These are phyloP conservation scores for Diplolepis rosae DNA, from an alignment of 2,888 invertebrate genomes.

Conservation along the genomic window DNA sequence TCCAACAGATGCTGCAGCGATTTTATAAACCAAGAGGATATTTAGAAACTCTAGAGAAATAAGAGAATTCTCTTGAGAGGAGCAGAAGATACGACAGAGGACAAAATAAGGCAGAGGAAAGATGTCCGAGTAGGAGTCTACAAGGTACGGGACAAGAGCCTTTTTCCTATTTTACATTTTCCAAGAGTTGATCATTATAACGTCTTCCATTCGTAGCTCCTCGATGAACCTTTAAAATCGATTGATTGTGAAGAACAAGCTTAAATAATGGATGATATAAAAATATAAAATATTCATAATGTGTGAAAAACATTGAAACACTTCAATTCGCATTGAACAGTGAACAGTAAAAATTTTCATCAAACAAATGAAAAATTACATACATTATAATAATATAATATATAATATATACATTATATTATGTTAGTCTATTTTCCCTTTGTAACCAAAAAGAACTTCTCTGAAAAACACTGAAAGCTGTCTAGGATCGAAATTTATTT, in stretches of 20 bases:
- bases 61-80: slow-evolving; percentile 54
- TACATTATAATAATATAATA: too few species aligned
- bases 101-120: slow-evolving; percentile 10
- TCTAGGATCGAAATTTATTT: too few species aligned
- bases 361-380: too few species aligned
- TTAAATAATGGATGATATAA: background rate
- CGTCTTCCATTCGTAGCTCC: slow-evolving; percentile 32
- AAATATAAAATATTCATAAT: slow-evolving; percentile 12
- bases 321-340: too few species aligned
- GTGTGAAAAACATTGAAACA: background rate
- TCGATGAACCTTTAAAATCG: slow-evolving; percentile 15
- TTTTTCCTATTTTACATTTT: slow-evolving; percentile 58
- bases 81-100: slow-evolving; percentile 33
- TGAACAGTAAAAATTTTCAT: too few species aligned
- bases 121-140: slow-evolving; percentile 49
- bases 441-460: too few species aligned
- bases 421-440: too few species aligned
- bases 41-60: slow-evolving; percentile 44
- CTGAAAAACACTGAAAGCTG: too few species aligned
- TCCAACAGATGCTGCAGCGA: background rate
- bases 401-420: too few species aligned
- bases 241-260: background rate
- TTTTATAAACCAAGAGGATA: slow-evolving; percentile 9
- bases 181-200: slow-evolving; percentile 60
- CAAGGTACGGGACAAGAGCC: slow-evolving; percentile 51